These are phyloP conservation scores for Tychaedon coryphoeus DNA, from an alignment of 2,113 vertebrate genomes.

Conservation along the genomic window DNA sequence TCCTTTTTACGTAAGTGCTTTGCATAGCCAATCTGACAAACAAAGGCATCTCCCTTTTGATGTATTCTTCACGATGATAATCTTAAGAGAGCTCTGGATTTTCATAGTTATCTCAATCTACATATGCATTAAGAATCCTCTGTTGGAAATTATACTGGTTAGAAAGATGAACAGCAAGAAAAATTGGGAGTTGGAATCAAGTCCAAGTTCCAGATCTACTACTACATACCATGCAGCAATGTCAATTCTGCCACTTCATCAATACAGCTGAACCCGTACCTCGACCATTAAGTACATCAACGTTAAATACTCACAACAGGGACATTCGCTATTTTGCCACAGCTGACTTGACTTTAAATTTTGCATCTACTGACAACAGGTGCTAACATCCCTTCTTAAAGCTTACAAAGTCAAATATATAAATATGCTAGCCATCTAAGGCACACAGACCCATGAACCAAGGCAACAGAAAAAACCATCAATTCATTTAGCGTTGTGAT, in stretches of 20 bases:
- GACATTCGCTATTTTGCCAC: background rate
- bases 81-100: background rate
- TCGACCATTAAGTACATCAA: background rate
- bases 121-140: background rate
- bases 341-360: background rate
- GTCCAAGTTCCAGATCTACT: background rate
- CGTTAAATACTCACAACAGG: background rate
- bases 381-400: background rate
- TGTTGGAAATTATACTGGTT: background rate
- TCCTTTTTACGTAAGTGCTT: background rate
- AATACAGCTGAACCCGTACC: background rate
- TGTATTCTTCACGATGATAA: conserved; percentile 8
- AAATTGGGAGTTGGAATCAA: background rate
- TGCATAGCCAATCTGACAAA: conserved; percentile 5
- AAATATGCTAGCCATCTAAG: background rate
- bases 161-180: background rate
- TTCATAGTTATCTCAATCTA: background rate
- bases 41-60: conserved; percentile 1
- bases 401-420: background rate
- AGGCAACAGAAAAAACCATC: background rate
- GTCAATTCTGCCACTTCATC: background rate
- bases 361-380: background rate
- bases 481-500: background rate
- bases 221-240: background rate
- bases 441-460: background rate